Base-by-base conservation (phyloP, 30 jellyfish, hydroid and myxozoan species). In the Rhopilema esculentum region DNA sequence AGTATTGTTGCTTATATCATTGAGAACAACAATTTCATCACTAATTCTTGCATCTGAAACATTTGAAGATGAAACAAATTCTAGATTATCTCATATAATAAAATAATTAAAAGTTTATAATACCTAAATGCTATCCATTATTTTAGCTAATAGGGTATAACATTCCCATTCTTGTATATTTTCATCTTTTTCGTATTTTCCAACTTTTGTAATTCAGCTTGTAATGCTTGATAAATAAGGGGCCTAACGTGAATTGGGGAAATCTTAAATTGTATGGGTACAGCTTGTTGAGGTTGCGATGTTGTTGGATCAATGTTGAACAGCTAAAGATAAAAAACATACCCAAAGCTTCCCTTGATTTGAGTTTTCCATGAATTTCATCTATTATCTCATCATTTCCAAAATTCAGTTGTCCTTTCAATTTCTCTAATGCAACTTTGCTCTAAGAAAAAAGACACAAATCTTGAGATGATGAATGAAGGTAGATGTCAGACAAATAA, bases 341-440 rank as follows among this genome's bases (percentile, higher is more conserved):
- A 85, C 94, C 94, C 26, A 85, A 82, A 19, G 88, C 94, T 8
- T 85, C 94, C 48, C 94, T 85, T 31, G 88, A 73, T 40, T 85
- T 85, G 49, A 85, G 24, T 27, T 85, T 85, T 26, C 74, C 94
- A 30, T 63, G 72, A 83, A 85, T 66, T 70, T 85, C 88, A 49
- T 85, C 84, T 20, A 85, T 74, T 21, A 31, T 61, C 48, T 63
- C 53, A 27, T 74, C 88, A 51, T 69, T 61, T 62, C 67, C 69
- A 69, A 85, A 85, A 27, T 75, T 71, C 77, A 85, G 68, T 15
- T 31, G 67, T 79, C 63, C 52, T 12, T 24, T 68, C 83, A 85
- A 31, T 0, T 74, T 70, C 69, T 75, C 88, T 29, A 85, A 28
- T 17, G 67, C 84, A 4, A 21, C 25, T 49, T 74, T 85, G 28